phyloP scores from a whole-genome alignment of 2,888 invertebrate species.

The Lissocephala sabroskyi region DNA sequence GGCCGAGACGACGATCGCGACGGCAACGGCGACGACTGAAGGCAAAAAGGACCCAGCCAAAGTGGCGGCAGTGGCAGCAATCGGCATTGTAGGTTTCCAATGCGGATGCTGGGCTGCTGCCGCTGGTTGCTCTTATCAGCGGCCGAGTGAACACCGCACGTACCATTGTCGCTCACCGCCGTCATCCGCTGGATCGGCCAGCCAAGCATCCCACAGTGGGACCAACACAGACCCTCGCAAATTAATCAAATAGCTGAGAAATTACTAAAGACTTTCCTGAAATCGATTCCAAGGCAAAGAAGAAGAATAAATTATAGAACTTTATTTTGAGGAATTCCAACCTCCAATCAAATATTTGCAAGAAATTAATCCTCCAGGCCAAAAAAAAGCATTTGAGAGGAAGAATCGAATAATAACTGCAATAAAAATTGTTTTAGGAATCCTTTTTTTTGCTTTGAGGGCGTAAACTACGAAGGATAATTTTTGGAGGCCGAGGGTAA shows the following conservation, averaged over 20 bases:
- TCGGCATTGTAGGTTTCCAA: neutral
- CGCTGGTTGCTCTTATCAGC: slow-evolving; percentile 53
- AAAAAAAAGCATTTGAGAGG: no score
- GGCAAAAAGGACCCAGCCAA: neutral
- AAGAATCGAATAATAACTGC: no score
- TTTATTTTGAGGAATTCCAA: neutral
- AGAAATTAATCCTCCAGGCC: neutral
- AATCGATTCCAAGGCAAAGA: no score
- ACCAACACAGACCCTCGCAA: no score
- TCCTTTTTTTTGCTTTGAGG: no score
- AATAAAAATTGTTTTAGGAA: no score
- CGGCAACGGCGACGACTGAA: no score
- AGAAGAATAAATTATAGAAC: neutral
- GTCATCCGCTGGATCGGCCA: slow-evolving; percentile 9
- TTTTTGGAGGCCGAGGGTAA: no score
- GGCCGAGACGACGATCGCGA: no score
- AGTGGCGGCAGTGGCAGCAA: neutral
- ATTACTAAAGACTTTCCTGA: no score
- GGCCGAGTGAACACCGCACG: slow-evolving; percentile 48
- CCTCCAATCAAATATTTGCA: neutral
- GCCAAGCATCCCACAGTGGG: neutral
- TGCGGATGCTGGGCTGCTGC: neutral
- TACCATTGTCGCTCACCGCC: slow-evolving; percentile 53
- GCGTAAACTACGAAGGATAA: no score
- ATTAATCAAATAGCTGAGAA: no score